A percentile compares a stretch with the other conserved stretches of the same genome.
These are phyloP conservation scores for Scortum barcoo DNA, from an alignment of 2,113 vertebrate genomes.

Conservation along the genomic window DNA sequence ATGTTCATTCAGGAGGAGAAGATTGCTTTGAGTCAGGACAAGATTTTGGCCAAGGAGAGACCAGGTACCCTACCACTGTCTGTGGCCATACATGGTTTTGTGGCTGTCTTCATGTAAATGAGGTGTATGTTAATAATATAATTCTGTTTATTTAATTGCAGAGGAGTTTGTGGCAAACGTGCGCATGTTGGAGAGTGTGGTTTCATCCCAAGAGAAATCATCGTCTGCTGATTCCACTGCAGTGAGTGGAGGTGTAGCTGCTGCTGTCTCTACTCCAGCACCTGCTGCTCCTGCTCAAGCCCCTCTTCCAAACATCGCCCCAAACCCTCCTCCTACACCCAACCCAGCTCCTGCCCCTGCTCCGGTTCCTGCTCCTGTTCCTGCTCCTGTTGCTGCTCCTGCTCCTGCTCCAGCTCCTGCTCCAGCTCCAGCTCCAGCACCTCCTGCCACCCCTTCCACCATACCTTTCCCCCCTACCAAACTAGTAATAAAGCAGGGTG, in stretches of 20 bases:
- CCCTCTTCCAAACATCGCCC: conserved; percentile 28
- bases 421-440: conserved; percentile 8
- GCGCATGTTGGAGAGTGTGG: conserved; percentile 83
- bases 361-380: conserved; percentile 27
- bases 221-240: conserved; percentile 46
- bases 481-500: conserved; percentile 93
- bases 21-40: conserved; percentile 89
- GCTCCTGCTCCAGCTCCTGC: conserved; percentile 11
- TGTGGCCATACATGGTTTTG: neutral
- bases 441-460: conserved; percentile 29
- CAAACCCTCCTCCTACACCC: conserved; percentile 15
- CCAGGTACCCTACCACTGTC: conserved; percentile 83
- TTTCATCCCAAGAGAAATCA: conserved; percentile 64
- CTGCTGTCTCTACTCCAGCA: conserved; percentile 28
- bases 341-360: neutral
- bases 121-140: neutral
- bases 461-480: conserved; percentile 87
- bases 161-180: conserved; percentile 92
- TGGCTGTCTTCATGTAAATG: neutral
- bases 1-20: conserved; percentile 99
- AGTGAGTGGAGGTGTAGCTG: conserved; percentile 32
- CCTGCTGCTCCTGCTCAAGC: conserved; percentile 38
- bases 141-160: conserved; percentile 72
- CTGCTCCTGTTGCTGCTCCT: conserved; percentile 45
- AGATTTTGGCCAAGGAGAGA: conserved; percentile 92